Evolutionary conservation across 2,797 vertebrate species (phyloP).

Genomic region (Diplodus sargus): DNA sequence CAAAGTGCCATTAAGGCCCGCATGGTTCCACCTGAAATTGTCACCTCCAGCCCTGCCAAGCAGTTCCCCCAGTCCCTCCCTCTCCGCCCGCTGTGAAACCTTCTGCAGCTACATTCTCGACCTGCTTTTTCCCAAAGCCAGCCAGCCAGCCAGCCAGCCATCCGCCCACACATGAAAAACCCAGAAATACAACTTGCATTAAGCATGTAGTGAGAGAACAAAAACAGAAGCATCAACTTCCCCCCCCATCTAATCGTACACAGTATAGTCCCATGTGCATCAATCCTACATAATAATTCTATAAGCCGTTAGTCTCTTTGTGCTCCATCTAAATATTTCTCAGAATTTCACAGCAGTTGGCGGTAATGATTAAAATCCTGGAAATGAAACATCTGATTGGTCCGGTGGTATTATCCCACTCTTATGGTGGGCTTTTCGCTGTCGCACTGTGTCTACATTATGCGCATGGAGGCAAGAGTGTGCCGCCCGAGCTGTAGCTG

Average conservation of each 20-base stretch:
- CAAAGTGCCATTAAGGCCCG: background rate
- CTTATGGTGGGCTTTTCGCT: slow-evolving; percentile 24
- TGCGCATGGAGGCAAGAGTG: slow-evolving; percentile 29
- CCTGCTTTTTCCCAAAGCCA: slow-evolving; percentile 70
- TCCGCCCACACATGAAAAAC: slow-evolving; percentile 37
- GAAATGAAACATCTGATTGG: slow-evolving; percentile 70
- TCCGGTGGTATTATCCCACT: slow-evolving; percentile 49
- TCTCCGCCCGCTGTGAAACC: slow-evolving; percentile 72
- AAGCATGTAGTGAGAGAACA: slow-evolving; percentile 13
- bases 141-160: slow-evolving; percentile 57
- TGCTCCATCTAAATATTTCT: slow-evolving; percentile 67
- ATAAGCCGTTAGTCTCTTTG: slow-evolving; percentile 55
- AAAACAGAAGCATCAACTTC: slow-evolving; percentile 43
- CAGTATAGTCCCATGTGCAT: slow-evolving; percentile 22
- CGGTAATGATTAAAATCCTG: slow-evolving; percentile 69
- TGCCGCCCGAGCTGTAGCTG: slow-evolving; percentile 48
- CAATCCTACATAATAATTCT: slow-evolving; percentile 36
- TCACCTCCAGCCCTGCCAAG: slow-evolving; percentile 57
- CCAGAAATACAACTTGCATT: slow-evolving; percentile 18
- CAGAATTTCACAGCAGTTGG: slow-evolving; percentile 47
- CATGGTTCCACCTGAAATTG: slow-evolving; percentile 52
- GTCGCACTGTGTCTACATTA: slow-evolving; percentile 22
- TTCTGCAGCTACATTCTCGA: slow-evolving; percentile 71
- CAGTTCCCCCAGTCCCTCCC: slow-evolving; percentile 44
- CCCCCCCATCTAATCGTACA: slow-evolving; percentile 34